These are phyloP conservation scores for Ormyrus rosae DNA, from an alignment of 2,888 invertebrate species.

Conservation along the genomic window DNA sequence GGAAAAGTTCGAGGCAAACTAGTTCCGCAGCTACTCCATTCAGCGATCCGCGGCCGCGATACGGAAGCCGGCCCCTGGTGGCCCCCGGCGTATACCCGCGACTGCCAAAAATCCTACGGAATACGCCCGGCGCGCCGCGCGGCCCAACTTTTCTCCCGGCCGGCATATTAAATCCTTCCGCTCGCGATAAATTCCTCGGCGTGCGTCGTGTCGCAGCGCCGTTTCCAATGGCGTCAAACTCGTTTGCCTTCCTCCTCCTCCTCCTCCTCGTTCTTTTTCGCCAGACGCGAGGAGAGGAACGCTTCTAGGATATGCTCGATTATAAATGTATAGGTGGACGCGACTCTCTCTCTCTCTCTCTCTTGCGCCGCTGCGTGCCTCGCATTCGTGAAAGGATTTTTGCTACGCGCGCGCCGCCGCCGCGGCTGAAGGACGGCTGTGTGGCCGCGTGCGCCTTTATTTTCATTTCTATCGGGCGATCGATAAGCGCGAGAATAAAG, in stretches of 20 bases:
- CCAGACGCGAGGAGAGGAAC: neutral
- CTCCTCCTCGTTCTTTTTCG: neutral
- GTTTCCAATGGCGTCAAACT: slow-evolving; percentile 43
- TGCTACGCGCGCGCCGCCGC: neutral
- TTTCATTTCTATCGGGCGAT: too few relatives aligned
- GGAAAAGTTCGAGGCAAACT: slow-evolving; percentile 71
- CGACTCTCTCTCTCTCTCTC: too few relatives aligned
- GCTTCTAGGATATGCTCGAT: neutral
- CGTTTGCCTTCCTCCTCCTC: slow-evolving; percentile 18
- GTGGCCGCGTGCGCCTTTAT: too few relatives aligned
- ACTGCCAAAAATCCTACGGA: too few relatives aligned
- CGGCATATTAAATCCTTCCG: slow-evolving; percentile 64
- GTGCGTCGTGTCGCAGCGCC: slow-evolving; percentile 11
- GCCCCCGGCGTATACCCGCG: neutral
- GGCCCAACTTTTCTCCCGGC: slow-evolving; percentile 63
- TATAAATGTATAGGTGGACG: slow-evolving; percentile 1
- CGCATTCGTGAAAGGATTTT: slow-evolving; percentile 1
- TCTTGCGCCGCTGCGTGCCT: slow-evolving; percentile 1
- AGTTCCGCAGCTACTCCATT: slow-evolving; percentile 70
- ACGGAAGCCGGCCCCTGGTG: slow-evolving; percentile 47
- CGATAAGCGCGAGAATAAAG: too few relatives aligned
- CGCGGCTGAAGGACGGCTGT: neutral
- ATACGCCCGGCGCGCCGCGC: neutral
- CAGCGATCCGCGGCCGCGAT: slow-evolving; percentile 63
- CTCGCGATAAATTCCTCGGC: slow-evolving; percentile 49